Base-by-base conservation (phyloP, 2,888 invertebrate genomes). In the Beris chalybata region DNA sequence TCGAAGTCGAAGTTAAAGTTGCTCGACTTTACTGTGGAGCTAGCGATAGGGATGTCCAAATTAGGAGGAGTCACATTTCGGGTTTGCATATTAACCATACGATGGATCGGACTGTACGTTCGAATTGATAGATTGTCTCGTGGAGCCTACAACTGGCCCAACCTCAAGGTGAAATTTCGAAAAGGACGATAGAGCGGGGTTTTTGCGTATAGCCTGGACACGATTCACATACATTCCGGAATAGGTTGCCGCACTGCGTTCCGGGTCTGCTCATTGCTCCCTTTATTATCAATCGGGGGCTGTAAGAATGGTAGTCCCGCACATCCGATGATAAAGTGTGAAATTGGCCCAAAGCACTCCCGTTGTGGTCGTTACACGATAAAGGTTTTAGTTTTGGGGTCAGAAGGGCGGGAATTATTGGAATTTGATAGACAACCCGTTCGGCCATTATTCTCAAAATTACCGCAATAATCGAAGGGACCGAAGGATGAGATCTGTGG, bases 311-410 rank as follows among this genome's bases (percentile, higher is more conserved):
- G 48, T 3, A 22, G 47, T 57, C 29, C 45, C 45, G 47, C 57
- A 45, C 29, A 9, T 22, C 57, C 30, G 57, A 50, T 61, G 50
- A 61, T 61, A 38, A 50, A 52, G 52, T 38, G 52, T 50, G 43
- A 61, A 50, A 61, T 61, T 61, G 50, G 43, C 38, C 61, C 52
- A 38, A 22, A 61, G 52, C 43, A 13, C 50, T 52, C 52, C 61
- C 43, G n/a, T 22, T 38, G 50, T 61, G 52, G 52, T 50, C 61
- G 38, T 61, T 32, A 61, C 61, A 61, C 38, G 48, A 32, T 61
- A 61, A 61, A 52, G 61, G 61, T 50, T 52, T 52, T 38, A 61
- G 61, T 61, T 61, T 52, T 32, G 45, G 61, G 61, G 44, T n/a
- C 11, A 38, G 22, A 38, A 22, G 22, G 22, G 22, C 9, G 30